A percentile compares a stretch with the other conserved stretches of the same genome.
phyloP scores from a whole-genome alignment of 2,888 invertebrate genomes.

The Athetis lepigone region DNA sequence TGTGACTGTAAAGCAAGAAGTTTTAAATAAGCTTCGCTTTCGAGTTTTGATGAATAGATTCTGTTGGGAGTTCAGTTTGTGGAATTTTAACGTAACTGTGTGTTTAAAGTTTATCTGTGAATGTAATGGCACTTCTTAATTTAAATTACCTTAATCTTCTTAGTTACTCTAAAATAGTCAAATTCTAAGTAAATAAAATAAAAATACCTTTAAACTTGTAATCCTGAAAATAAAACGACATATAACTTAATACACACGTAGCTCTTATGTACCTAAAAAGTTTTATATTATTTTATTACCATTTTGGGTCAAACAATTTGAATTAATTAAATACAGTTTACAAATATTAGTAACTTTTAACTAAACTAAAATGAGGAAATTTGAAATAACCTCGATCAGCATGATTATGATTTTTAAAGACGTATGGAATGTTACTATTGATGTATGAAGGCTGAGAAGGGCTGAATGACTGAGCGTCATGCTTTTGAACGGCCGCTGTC shows the following conservation, averaged over 20 bases:
- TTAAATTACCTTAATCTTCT: no score
- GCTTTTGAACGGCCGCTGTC: no score
- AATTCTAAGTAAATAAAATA: background rate
- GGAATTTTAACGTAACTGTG: background rate
- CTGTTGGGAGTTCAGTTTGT: constrained; percentile 1
- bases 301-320: constrained; percentile 38
- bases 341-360: constrained; percentile 16
- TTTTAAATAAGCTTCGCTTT: constrained; percentile 16
- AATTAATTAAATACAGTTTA: constrained; percentile 38
- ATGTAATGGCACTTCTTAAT: no score
- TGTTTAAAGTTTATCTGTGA: background rate
- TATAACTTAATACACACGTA: no score
- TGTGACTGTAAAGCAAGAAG: constrained; percentile 25
- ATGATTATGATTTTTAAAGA: no score
- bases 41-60: constrained; percentile 28
- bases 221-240: no score
- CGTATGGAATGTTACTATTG: no score
- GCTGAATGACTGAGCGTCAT: no score
- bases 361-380: no score
- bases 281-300: constrained; percentile 44
- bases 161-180: no score
- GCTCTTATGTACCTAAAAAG: constrained; percentile 33
- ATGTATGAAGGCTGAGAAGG: no score
- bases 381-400: no score
- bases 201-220: constrained; percentile 16